Conservation (phyloP, 2,797 vertebrate genomes). For the Hippopotamyrus pictus region DNA sequence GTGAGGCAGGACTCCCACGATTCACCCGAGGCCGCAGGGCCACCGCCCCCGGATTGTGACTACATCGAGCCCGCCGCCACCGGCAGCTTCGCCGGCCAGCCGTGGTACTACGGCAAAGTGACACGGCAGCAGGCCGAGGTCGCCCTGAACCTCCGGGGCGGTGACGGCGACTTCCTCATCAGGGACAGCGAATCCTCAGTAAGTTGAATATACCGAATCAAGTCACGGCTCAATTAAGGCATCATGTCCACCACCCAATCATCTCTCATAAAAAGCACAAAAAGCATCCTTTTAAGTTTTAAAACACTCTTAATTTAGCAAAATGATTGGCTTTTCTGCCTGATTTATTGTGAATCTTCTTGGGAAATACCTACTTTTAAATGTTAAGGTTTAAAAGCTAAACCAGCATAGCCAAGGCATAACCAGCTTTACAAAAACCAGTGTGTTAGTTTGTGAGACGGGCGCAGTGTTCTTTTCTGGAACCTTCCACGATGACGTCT, state of each 20-base stretch:
- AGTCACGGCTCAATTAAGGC: neutral
- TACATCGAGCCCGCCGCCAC: slow-evolving; percentile 76
- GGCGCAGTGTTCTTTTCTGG: neutral
- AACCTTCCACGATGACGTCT: neutral
- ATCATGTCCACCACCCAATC: neutral
- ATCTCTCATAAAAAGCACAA: neutral
- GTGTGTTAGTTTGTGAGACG: neutral
- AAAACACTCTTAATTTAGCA: neutral
- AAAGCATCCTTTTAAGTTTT: neutral
- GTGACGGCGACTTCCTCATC: slow-evolving; percentile 85
- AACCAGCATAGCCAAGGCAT: neutral
- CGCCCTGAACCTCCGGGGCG: slow-evolving; percentile 80
- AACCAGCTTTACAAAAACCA: neutral
- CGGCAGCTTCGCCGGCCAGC: slow-evolving; percentile 79
- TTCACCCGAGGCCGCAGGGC: slow-evolving; percentile 62
- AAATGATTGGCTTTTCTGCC: neutral
- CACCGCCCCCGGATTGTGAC: slow-evolving; percentile 81
- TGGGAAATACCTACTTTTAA: neutral
- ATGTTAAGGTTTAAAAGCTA: neutral
- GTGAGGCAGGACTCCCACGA: slow-evolving; percentile 72
- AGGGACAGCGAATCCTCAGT: slow-evolving; percentile 89
- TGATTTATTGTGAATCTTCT: neutral
- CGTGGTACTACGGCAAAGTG: slow-evolving; percentile 89
- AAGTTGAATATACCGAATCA: slow-evolving; percentile 44
- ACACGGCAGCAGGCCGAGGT: slow-evolving; percentile 87